Evolutionary conservation across 1,140 invertebrate genomes (phyloP).

Genomic region (Andrena cerasifolii): DNA sequence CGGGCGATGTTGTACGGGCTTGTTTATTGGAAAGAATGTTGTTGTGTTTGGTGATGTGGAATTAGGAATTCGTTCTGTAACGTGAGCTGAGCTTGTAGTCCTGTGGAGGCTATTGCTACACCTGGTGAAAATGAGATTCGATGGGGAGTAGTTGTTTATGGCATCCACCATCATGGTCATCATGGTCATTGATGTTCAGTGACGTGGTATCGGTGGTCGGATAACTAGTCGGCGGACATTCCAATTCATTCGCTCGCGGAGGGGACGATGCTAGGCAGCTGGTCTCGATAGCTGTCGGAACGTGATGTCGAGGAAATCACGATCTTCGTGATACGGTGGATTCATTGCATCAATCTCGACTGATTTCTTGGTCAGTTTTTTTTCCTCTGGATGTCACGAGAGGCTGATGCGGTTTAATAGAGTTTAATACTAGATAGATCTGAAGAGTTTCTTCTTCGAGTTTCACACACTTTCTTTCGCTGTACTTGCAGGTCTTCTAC

Average conservation of each 20-base stretch:
- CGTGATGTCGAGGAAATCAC: conserved; percentile 68
- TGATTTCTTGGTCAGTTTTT: background rate
- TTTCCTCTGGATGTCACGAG: background rate
- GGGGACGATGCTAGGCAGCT: conserved; percentile 64
- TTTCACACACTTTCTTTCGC: too few species aligned
- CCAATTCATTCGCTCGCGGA: conserved; percentile 74
- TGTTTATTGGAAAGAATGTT: background rate
- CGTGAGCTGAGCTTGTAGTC: background rate
- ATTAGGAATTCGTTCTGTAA: background rate
- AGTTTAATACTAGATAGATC: too few species aligned
- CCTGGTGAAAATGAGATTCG: conserved; percentile 39
- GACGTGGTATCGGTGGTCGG: conserved; percentile 56
- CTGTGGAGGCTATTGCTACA: background rate
- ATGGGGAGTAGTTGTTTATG: conserved; percentile 42
- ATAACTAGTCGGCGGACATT: conserved; percentile 74
- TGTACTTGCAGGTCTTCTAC: too few species aligned
- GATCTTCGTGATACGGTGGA: conserved; percentile 40
- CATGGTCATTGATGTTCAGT: conserved; percentile 58
- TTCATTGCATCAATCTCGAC: conserved; percentile 45
- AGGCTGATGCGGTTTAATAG: too few species aligned
- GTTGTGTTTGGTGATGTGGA: background rate
- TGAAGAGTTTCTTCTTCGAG: too few species aligned
- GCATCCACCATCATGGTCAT: conserved; percentile 30
- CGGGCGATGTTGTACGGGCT: too few species aligned
- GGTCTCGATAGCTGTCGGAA: conserved; percentile 62